Base-by-base conservation (phyloP, 2,888 invertebrate species). In the Alitta virens region DNA sequence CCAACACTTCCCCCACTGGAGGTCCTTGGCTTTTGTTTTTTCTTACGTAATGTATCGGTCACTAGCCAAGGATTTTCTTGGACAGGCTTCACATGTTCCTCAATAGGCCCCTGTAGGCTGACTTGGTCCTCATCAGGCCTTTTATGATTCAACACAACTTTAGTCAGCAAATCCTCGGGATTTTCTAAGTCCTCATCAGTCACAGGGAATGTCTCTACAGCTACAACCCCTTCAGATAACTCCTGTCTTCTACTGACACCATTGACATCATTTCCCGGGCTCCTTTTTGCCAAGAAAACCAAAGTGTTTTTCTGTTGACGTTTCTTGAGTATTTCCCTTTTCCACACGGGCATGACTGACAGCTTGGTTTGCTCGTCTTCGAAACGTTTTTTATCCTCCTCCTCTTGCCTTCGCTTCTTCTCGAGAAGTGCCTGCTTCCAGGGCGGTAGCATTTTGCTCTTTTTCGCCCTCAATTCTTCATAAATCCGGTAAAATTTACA, bases 401-500 rank as follows among this genome's bases (percentile, higher is more conserved):
- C 65, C 55, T 68, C 67, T 16, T 68, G 64, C 12, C 55, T 46
- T 14, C 63, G 60, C 21, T 65, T 63, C 55, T 60, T 56, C 56
- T 67, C 63, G 16, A 67, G 26, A 46, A 69, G 46, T 43, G 66
- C 67, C 60, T 62, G 66, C 60, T 70, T 69, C 74, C 75, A 74
- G 56, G 62, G 63, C 46, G 71, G 69, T 43, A 70, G 61, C 42
- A 69, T 68, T 60, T 69, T 68, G 65, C 70, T 66, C 50, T 68
- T 68, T 49, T 66, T 61, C 46, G 65, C 61, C 68, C 33, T 33
- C 33, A 33, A 33, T 7, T 42, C 25, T 7, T 18, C 43, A 42
- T 42, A 25, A 56, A 56, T 12, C 23, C 14, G 42, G 24, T 42
- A 33, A n/a, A 24, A 57, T 46, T 21, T 7, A n/a, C 23, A n/a